Evolutionary conservation across 2,113 vertebrate genomes (phyloP), one percentile per base, ranked within the genome.

Genomic region (Chrysochloris asiatica): DNA sequence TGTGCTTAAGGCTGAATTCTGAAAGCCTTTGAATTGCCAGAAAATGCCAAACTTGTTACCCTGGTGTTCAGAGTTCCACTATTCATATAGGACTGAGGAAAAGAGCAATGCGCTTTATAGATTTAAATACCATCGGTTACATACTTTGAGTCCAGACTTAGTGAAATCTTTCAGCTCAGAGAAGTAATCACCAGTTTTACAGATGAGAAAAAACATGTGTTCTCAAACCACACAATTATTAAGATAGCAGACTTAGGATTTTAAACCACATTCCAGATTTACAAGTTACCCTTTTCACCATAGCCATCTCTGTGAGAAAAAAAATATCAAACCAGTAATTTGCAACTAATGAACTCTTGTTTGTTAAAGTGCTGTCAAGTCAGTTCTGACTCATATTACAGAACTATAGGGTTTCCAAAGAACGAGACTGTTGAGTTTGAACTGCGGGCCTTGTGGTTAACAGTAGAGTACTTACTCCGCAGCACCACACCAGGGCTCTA

Each of bases 171-270:
- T 59, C 76, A 77, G 41, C 48, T 33, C 61, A 82, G 61, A 89
- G 6, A 85, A 56, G 17, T 22, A 56, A 88, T 78, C 38, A 43
- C n/a, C 8, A 59, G 47, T 38, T 54, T 85, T 71, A 82, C 0
- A 86, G 43, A 76, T 63, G 30, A 78, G 50, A 48, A 36, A 82
- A 65, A 38, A 65, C 36, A 77, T 33, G n/a, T 83, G 54, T 67
- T 17, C 65, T 86, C 65, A 80, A 91, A 90, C 83, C 21, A 86
- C 21, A 86, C 11, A 24, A 73, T 72, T 87, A 86, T 50, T 41
- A 77, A 91, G 80, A 22, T 28, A 59, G 17, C 50, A 88, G n/a
- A 79, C 52, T 2, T 73, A 22, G 24, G 30, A 92, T 22, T 76
- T 73, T 77, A 89, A 86, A 16, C 80, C 38, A 91, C 71, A 21